Evolutionary conservation across 2,888 invertebrate species (phyloP).

Genomic region (Apoda limacodes): DNA sequence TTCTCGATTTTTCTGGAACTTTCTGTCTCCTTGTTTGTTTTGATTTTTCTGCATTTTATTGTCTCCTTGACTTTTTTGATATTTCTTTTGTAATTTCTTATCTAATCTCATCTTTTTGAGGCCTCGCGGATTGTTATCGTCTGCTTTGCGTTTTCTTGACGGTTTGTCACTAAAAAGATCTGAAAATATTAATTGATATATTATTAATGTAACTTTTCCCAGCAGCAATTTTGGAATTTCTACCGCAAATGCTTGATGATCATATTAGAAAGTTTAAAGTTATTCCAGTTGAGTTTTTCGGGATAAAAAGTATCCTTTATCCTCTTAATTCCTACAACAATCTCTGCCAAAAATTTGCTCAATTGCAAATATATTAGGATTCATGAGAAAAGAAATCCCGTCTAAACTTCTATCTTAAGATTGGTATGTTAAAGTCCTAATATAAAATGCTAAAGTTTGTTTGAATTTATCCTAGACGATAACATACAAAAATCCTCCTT

Average conservation of each 20-base stretch:
- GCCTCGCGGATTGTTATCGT: slow-evolving; percentile 41
- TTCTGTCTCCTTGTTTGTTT: slow-evolving; percentile 14
- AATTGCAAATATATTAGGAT: no score
- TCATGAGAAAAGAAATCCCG: no score
- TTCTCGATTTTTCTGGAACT: slow-evolving; percentile 18
- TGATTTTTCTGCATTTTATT: slow-evolving; percentile 19
- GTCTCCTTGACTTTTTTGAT: slow-evolving; percentile 29
- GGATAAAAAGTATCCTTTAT: not conserved
- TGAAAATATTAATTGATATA: slow-evolving; percentile 18
- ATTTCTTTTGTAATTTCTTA: slow-evolving; percentile 50
- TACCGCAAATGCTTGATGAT: not conserved
- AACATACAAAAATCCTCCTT: no score
- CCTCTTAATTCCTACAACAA: not conserved
- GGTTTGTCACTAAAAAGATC: slow-evolving; percentile 48
- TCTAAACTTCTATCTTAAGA: no score
- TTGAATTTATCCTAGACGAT: no score
- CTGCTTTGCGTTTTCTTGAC: slow-evolving; percentile 42
- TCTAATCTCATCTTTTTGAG: slow-evolving; percentile 59
- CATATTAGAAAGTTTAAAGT: not conserved
- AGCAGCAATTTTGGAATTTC: not conserved
- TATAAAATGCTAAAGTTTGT: no score
- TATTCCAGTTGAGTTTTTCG: not conserved
- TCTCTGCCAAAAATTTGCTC: not conserved
- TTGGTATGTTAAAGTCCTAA: no score
- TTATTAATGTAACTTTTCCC: not conserved